These are phyloP conservation scores for Metalampra italica DNA, from an alignment of 2,888 invertebrate species.

Conservation along the genomic window DNA sequence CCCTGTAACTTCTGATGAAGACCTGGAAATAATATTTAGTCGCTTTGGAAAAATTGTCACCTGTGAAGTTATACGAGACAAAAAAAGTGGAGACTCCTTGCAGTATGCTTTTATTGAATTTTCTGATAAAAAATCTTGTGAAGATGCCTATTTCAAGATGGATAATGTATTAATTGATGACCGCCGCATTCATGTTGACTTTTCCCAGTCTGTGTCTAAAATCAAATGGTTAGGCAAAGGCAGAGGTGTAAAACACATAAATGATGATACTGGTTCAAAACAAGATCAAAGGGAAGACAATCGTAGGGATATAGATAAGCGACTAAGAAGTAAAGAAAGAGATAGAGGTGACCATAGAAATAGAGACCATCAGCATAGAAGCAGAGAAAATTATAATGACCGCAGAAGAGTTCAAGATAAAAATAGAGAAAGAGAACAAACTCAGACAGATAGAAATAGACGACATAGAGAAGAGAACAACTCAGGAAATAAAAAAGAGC, in stretches of 20 bases:
- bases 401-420: slow-evolving; percentile 28
- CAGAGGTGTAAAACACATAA: slow-evolving; percentile 82
- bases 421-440: slow-evolving; percentile 19
- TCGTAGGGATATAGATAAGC: slow-evolving; percentile 11
- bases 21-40: slow-evolving; percentile 98
- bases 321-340: slow-evolving; percentile 22
- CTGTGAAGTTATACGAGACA: slow-evolving; percentile 97
- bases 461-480: slow-evolving; percentile 4
- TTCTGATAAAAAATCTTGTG: slow-evolving; percentile 93
- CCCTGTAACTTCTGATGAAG: slow-evolving; percentile 98
- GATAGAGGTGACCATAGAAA: slow-evolving; percentile 19
- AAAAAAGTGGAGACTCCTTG: slow-evolving; percentile 93
- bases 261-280: slow-evolving; percentile 40
- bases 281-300: slow-evolving; percentile 23
- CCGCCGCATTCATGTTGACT: slow-evolving; percentile 98
- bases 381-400: slow-evolving; percentile 11
- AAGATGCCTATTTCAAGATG: slow-evolving; percentile 99
- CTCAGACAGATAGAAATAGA: background rate
- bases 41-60: slow-evolving; percentile 95
- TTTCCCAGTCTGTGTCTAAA: slow-evolving; percentile 98
- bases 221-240: slow-evolving; percentile 94
- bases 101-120: slow-evolving; percentile 99
- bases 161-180: slow-evolving; percentile 99
- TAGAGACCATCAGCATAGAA: background rate
- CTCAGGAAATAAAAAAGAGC: slow-evolving; percentile 14